Percentiles rank a stretch among this genome's conserved stretches.
Evolutionary conservation across 2,113 vertebrate genomes (phyloP).

Genomic region (Phrynosoma blainvillii): DNA sequence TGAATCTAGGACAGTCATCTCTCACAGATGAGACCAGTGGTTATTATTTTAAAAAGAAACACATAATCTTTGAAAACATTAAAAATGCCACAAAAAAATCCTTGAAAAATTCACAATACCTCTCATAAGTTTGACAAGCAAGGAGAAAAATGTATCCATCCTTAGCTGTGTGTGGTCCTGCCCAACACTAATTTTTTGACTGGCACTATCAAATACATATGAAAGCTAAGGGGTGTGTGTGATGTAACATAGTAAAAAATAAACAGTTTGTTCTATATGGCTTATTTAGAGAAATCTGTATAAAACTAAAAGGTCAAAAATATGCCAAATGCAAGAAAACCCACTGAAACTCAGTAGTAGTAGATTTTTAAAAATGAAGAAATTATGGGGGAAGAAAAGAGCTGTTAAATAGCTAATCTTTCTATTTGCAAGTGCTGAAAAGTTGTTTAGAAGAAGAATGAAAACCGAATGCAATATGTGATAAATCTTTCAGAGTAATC

Average conservation of each 20-base stretch:
- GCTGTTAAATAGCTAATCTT: neutral
- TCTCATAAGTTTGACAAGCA: too few relatives aligned
- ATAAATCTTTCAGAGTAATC: neutral
- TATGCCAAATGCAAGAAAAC: neutral
- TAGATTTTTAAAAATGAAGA: neutral
- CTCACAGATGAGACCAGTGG: too few relatives aligned
- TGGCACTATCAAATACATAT: too few relatives aligned
- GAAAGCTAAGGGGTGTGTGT: neutral
- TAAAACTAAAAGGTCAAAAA: neutral
- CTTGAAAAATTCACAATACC: too few relatives aligned
- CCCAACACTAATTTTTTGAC: too few relatives aligned
- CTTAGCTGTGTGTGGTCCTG: too few relatives aligned
- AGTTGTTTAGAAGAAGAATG: neutral
- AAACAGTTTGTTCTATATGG: neutral
- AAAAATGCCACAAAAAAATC: too few relatives aligned
- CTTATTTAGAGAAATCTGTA: neutral
- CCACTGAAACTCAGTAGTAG: too few relatives aligned
- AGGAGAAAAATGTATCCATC: too few relatives aligned
- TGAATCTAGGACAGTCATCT: too few relatives aligned
- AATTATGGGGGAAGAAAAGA: neutral
- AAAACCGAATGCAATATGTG: neutral
- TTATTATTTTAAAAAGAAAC: too few relatives aligned
- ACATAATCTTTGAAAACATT: too few relatives aligned
- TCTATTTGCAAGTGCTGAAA: neutral
- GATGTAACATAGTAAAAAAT: neutral